phyloP scores from a whole-genome alignment of 1,140 invertebrate genomes.

The Brachystomella parvula region DNA sequence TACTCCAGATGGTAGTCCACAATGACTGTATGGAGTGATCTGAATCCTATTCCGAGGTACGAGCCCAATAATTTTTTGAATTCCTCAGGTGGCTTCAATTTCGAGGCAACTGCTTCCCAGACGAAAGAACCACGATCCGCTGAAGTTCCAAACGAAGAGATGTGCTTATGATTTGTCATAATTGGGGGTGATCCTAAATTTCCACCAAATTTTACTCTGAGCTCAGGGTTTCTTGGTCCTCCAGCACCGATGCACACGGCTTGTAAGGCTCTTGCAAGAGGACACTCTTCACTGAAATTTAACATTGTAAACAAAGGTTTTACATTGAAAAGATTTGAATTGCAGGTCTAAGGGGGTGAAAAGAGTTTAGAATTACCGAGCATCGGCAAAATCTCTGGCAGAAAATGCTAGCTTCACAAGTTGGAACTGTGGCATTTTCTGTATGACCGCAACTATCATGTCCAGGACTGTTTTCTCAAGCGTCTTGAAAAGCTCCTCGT shows the following conservation, averaged over 20 bases:
- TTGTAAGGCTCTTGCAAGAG: neutral
- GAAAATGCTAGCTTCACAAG: neutral
- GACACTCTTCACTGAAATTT: neutral
- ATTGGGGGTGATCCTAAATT: neutral
- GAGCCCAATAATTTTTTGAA: neutral
- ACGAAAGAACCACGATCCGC: neutral
- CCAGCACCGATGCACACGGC: neutral
- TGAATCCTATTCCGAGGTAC: neutral
- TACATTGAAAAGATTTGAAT: too few species aligned
- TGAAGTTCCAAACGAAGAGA: neutral
- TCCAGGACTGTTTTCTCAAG: neutral
- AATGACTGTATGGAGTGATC: neutral
- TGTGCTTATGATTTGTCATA: neutral
- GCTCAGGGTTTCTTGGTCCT: neutral
- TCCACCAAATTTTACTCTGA: neutral
- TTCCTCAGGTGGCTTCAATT: neutral
- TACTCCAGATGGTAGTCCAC: neutral
- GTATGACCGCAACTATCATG: neutral
- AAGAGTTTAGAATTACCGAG: too few species aligned
- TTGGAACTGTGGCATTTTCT: neutral
- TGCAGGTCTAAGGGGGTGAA: too few species aligned
- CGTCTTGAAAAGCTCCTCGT: neutral
- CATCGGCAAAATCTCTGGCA: neutral
- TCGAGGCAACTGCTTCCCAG: neutral
- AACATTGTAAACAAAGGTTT: neutral